A percentile compares a stretch with the other conserved stretches of the same genome.
These are phyloP conservation scores for Cheilosia scutellata DNA, from an alignment of 2,888 invertebrate genomes.

Conservation along the genomic window DNA sequence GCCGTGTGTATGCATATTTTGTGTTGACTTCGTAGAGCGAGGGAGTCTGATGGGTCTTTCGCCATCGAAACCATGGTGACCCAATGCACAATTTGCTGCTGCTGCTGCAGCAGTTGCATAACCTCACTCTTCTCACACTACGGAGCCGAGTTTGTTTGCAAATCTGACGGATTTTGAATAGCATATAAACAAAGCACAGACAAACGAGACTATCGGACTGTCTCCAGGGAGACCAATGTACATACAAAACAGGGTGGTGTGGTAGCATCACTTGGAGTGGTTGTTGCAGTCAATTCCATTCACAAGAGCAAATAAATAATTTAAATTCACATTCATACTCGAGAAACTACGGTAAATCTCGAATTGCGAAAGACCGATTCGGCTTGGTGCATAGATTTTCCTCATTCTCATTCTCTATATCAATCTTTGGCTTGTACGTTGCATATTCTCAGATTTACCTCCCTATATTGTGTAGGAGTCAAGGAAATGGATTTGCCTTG, in stretches of 20 bases:
- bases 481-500: slow-evolving; percentile 21
- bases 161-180: slow-evolving; percentile 68
- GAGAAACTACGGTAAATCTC: slow-evolving; percentile 22
- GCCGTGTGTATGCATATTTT: slow-evolving; percentile 47
- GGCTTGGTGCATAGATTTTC: neutral
- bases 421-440: neutral
- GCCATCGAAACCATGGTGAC: slow-evolving; percentile 11
- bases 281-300: slow-evolving; percentile 47
- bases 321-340: slow-evolving; percentile 60
- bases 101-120: slow-evolving; percentile 27
- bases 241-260: neutral
- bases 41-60: neutral
- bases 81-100: slow-evolving; percentile 16
- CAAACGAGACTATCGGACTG: slow-evolving; percentile 52
- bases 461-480: neutral
- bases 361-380: slow-evolving; percentile 10
- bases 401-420: slow-evolving; percentile 3
- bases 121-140: slow-evolving; percentile 18
- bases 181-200: slow-evolving; percentile 51
- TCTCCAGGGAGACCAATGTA: slow-evolving; percentile 50
- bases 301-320: slow-evolving; percentile 67
- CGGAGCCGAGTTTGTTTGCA: slow-evolving; percentile 43
- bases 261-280: neutral
- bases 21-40: slow-evolving; percentile 58
- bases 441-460: neutral